These are phyloP conservation scores for Florisuga fusca DNA, from an alignment of 2,797 vertebrate species.

Conservation along the genomic window DNA sequence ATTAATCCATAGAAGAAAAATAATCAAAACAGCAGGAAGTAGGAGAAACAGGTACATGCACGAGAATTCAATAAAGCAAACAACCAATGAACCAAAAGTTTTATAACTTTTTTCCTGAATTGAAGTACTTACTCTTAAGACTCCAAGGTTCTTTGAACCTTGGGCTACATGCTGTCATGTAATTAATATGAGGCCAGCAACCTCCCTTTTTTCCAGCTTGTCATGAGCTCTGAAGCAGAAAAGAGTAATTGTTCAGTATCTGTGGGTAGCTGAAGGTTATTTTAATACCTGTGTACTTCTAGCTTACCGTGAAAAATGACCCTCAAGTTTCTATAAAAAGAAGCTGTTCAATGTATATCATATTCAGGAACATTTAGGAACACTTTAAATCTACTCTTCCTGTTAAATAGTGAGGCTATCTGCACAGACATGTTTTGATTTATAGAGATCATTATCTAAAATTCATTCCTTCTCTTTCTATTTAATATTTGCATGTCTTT, in stretches of 20 bases:
- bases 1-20: background rate
- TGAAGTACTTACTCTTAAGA: background rate
- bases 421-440: conserved; percentile 28
- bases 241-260: background rate
- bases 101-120: background rate
- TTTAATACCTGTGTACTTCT: conserved; percentile 5
- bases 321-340: conserved; percentile 32
- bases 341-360: conserved; percentile 17
- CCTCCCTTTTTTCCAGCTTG: background rate
- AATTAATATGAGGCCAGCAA: conserved; percentile 9
- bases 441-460: background rate
- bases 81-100: background rate
- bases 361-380: background rate
- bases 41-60: background rate
- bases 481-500: background rate
- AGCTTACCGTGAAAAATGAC: conserved; percentile 15
- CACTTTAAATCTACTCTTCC: conserved; percentile 15
- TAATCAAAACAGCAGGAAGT: background rate
- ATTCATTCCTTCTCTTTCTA: background rate
- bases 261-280: conserved; percentile 38
- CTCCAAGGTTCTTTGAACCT: background rate
- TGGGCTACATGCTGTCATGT: background rate
- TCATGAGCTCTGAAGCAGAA: conserved; percentile 37
- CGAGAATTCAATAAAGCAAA: background rate
- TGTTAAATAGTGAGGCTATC: conserved; percentile 14